Evolutionary conservation across 2,888 invertebrate genomes (phyloP).

Genomic region (Tiliacea citrago): DNA sequence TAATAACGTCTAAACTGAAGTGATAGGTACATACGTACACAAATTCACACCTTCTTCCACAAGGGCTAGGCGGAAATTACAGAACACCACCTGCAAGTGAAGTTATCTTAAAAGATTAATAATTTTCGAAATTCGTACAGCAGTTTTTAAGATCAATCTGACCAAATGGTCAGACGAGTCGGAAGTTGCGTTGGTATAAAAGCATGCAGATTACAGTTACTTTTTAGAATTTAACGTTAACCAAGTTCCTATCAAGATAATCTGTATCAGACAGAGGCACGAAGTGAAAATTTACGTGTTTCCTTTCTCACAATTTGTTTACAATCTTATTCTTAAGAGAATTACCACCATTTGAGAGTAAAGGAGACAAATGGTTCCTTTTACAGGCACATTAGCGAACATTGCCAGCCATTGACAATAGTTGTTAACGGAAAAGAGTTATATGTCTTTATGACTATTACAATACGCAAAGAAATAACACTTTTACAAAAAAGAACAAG

Average conservation of each 20-base stretch:
- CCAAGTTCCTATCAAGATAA: conserved; percentile 34
- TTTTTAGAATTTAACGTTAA: conserved; percentile 39
- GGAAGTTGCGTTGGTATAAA: conserved; percentile 13
- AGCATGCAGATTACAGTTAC: conserved; percentile 17
- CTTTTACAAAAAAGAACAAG: too few species aligned
- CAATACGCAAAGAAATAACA: too few species aligned
- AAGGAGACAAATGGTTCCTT: conserved; percentile 20
- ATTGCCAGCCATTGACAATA: neutral
- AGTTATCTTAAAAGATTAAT: neutral
- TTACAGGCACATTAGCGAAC: conserved; percentile 13
- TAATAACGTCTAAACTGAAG: neutral
- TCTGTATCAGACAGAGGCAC: conserved; percentile 44
- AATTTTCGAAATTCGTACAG: neutral
- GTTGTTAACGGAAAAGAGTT: neutral
- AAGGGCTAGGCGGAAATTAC: too few species aligned
- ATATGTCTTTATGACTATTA: too few species aligned
- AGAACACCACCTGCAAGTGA: neutral
- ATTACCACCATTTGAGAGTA: conserved; percentile 19
- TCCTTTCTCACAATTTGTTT: conserved; percentile 30
- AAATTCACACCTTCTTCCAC: too few species aligned
- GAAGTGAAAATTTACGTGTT: conserved; percentile 42
- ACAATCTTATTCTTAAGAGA: conserved; percentile 23
- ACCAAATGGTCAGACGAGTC: conserved; percentile 8
- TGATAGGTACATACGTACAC: neutral
- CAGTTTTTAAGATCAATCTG: conserved; percentile 17